These are phyloP conservation scores for Pholis gunnellus DNA, from an alignment of 2,113 vertebrate genomes.

Conservation along the genomic window DNA sequence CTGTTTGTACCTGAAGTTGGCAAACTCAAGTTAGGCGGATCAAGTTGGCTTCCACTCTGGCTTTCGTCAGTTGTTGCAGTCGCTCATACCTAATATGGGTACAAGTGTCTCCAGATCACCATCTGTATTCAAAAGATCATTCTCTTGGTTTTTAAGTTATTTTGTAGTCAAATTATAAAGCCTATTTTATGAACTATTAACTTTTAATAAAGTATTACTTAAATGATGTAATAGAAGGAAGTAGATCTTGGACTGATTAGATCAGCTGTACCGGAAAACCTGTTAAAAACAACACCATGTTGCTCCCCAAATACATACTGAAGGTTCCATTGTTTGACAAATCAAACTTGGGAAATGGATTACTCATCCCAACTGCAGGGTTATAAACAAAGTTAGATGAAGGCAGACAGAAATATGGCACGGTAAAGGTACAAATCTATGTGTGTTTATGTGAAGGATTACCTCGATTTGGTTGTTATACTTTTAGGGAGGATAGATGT, in stretches of 20 bases:
- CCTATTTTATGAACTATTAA: neutral
- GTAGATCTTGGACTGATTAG: neutral
- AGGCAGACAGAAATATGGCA: neutral
- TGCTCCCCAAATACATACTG: too few species aligned
- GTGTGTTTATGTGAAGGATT: neutral
- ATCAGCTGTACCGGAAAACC: neutral
- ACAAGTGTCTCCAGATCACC: neutral
- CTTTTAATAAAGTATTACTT: neutral
- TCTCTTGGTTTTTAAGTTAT: neutral
- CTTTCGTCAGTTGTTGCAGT: constrained; percentile 11
- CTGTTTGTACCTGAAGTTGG: neutral
- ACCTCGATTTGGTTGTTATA: neutral
- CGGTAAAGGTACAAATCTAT: neutral
- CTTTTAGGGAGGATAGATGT: neutral
- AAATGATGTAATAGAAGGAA: neutral
- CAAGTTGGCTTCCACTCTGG: neutral
- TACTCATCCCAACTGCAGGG: neutral
- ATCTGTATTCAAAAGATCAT: neutral
- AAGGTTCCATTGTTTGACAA: neutral
- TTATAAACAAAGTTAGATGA: neutral
- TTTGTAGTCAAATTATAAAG: neutral
- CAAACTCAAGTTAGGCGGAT: neutral
- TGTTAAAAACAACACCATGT: neutral
- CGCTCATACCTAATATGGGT: neutral
- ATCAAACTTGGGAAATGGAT: neutral